Evolutionary conservation across 2,113 vertebrate species (phyloP).

Genomic region (Triplophysa rosa): DNA sequence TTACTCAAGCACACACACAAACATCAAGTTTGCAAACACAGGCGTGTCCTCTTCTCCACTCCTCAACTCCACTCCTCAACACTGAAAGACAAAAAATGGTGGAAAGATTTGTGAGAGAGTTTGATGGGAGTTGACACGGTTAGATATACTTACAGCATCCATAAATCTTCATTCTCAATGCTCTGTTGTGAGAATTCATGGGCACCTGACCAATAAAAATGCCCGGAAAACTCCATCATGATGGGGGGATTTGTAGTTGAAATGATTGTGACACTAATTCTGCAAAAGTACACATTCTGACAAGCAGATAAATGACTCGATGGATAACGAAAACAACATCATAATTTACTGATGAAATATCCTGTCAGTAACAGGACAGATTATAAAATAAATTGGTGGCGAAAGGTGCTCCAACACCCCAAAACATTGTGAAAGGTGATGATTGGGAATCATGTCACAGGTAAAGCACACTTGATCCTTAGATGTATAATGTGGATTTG

Average conservation of each 20-base stretch:
- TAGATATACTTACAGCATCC: not conserved
- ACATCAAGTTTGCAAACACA: not conserved
- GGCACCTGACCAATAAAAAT: slow-evolving; percentile 1
- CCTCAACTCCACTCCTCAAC: not conserved
- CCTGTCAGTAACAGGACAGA: not conserved
- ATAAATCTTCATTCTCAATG: not conserved
- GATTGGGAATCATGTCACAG: not conserved
- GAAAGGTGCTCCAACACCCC: not conserved
- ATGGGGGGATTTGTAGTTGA: not conserved
- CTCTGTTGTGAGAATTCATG: not conserved
- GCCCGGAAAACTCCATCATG: not conserved
- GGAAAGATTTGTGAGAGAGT: slow-evolving; percentile 17
- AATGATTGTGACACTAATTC: not conserved
- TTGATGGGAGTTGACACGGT: not conserved
- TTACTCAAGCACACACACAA: not conserved
- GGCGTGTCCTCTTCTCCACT: slow-evolving; percentile 22
- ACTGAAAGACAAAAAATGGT: not conserved
- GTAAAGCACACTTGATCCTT: not conserved
- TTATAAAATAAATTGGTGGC: not conserved
- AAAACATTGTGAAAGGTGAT: not conserved
- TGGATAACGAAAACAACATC: not conserved
- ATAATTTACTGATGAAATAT: not conserved
- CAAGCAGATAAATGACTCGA: not conserved
- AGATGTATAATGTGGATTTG: not conserved
- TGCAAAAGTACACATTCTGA: not conserved